Percentiles rank a stretch among this genome's conserved stretches.
These are phyloP conservation scores for Siniperca chuatsi DNA, from an alignment of 2,113 vertebrate genomes.

Conservation along the genomic window DNA sequence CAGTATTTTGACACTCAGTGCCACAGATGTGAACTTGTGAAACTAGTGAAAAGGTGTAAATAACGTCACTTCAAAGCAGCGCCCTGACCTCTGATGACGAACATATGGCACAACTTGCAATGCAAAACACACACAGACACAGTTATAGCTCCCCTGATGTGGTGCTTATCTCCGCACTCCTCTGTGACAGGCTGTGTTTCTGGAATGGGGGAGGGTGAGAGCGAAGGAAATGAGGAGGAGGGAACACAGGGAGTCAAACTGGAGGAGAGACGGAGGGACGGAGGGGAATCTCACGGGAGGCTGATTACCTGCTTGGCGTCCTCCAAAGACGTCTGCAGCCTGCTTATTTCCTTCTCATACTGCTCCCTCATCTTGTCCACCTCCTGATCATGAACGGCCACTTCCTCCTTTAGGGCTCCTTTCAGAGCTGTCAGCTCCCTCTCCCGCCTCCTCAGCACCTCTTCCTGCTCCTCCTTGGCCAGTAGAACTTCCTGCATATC, in stretches of 20 bases:
- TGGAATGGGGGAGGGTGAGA: constrained; percentile 35
- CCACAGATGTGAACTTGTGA: constrained; percentile 10
- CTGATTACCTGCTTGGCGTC: constrained; percentile 89
- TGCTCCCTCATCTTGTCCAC: constrained; percentile 94
- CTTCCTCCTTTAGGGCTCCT: constrained; percentile 96
- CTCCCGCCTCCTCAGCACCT: constrained; percentile 91
- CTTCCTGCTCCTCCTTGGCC: constrained; percentile 93
- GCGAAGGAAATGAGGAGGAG: constrained; percentile 41
- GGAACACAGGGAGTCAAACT: constrained; percentile 28
- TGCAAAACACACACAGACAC: constrained; percentile 33
- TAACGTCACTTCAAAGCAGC: constrained; percentile 46
- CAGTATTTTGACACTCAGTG: neutral
- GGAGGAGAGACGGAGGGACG: neutral
- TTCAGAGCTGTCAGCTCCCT: constrained; percentile 95
- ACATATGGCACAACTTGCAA: constrained; percentile 34
- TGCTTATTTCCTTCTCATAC: constrained; percentile 88
- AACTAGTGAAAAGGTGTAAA: constrained; percentile 36
- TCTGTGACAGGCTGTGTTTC: constrained; percentile 56
- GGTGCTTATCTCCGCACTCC: constrained; percentile 62
- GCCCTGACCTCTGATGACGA: constrained; percentile 17
- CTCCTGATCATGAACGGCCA: constrained; percentile 94
- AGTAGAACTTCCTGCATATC: constrained; percentile 89
- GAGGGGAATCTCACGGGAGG: constrained; percentile 22
- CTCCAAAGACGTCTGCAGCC: constrained; percentile 85
- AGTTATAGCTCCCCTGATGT: constrained; percentile 36